These are phyloP conservation scores for Periophthalmus modestus DNA, from an alignment of 2,113 vertebrate genomes.

Conservation along the genomic window DNA sequence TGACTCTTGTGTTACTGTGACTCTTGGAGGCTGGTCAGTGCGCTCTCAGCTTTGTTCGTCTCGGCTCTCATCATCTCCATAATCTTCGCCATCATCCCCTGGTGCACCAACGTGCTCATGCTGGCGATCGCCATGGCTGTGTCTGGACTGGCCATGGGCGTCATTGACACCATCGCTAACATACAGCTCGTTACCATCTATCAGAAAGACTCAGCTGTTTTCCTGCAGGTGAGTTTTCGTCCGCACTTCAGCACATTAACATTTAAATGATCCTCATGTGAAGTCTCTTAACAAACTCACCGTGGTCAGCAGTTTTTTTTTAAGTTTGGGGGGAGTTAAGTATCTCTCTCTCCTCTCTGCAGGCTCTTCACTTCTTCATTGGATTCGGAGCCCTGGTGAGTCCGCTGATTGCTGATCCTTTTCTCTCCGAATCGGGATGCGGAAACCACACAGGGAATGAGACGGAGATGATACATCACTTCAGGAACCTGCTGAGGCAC, in stretches of 20 bases:
- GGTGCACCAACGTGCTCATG: constrained; percentile 87
- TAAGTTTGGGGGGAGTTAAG: constrained; percentile 16
- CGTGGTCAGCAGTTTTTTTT: constrained; percentile 5
- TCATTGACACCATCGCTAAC: constrained; percentile 96
- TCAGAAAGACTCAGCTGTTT: constrained; percentile 91
- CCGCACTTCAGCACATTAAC: background rate
- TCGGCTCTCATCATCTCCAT: constrained; percentile 87
- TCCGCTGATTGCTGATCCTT: constrained; percentile 93
- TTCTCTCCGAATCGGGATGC: constrained; percentile 89
- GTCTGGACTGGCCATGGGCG: constrained; percentile 93
- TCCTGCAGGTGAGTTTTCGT: constrained; percentile 85
- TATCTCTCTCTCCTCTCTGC: constrained; percentile 39
- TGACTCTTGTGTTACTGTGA: background rate
- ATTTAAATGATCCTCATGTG: background rate
- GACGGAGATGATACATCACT: constrained; percentile 79
- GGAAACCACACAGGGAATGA: constrained; percentile 82
- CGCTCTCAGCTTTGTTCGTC: constrained; percentile 84
- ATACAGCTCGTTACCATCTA: constrained; percentile 94
- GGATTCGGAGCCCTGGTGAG: constrained; percentile 93
- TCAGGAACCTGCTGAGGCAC: constrained; percentile 81
- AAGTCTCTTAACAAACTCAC: background rate
- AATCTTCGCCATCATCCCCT: constrained; percentile 91
- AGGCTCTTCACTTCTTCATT: constrained; percentile 97
- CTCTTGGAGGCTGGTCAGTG: constrained; percentile 83
- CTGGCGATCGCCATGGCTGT: constrained; percentile 91